These are phyloP conservation scores for Aphelocoma californica DNA, from an alignment of 2,797 vertebrate genomes.

Conservation along the genomic window DNA sequence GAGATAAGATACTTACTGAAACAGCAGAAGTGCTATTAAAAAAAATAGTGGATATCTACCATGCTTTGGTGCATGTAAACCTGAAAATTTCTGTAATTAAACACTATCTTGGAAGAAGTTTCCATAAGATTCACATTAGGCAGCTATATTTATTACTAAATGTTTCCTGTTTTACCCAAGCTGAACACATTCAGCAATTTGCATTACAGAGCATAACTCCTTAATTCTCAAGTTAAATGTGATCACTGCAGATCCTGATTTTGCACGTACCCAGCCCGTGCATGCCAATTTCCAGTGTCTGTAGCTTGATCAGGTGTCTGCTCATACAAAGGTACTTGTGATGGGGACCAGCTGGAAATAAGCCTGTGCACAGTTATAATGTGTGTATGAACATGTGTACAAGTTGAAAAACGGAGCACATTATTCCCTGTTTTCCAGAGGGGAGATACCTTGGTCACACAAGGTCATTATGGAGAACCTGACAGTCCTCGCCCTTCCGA, in stretches of 20 bases:
- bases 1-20: not conserved
- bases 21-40: not conserved
- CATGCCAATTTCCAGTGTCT: not conserved
- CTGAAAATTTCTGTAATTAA: not conserved
- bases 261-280: not conserved
- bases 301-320: not conserved
- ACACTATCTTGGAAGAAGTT: not conserved
- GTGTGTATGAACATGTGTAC: not conserved
- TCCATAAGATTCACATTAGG: not conserved
- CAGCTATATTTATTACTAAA: not conserved
- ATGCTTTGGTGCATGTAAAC: not conserved
- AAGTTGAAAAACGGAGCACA: not conserved
- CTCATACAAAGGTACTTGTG: not conserved
- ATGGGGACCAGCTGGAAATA: not conserved
- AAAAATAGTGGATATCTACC: not conserved
- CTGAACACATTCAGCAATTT: not conserved
- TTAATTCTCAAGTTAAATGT: not conserved
- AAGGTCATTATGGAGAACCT: not conserved
- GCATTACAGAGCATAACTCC: not conserved
- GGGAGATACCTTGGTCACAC: not conserved
- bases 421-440: not conserved
- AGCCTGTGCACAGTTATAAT: not conserved
- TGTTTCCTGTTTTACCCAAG: not conserved
- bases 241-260: not conserved
- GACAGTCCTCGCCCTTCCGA: rapidly evolving